Conservation (phyloP, 2,888 invertebrate genomes). For the Microchrysa polita region DNA sequence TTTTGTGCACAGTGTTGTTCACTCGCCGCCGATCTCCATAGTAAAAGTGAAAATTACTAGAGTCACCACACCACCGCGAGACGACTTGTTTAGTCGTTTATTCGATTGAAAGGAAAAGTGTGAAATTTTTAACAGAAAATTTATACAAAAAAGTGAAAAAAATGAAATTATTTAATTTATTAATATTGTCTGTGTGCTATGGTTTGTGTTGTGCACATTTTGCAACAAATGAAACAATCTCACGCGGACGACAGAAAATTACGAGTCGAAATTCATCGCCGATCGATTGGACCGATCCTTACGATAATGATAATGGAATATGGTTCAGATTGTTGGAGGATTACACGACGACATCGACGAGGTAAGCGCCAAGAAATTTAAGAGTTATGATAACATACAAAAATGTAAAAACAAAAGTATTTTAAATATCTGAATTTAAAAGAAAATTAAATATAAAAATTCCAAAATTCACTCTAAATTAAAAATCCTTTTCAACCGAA, state of each 20-base stretch:
- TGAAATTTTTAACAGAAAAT: conserved; percentile 18
- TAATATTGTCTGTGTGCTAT: conserved; percentile 15
- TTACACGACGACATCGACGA: conserved; percentile 67
- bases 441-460: neutral
- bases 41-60: no score
- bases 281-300: conserved; percentile 50
- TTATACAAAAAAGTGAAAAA: neutral
- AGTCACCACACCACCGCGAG: no score
- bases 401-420: neutral
- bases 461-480: no score
- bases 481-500: no score
- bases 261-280: conserved; percentile 34
- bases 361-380: conserved; percentile 59
- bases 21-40: no score
- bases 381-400: neutral
- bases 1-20: neutral
- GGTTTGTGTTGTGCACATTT: conserved; percentile 10
- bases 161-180: conserved; percentile 33
- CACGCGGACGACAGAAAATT: conserved; percentile 10
- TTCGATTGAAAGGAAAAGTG: neutral
- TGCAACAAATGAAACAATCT: conserved; percentile 28
- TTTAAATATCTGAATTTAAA: neutral
- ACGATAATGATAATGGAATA: conserved; percentile 62
- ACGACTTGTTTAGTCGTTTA: neutral
- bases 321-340: conserved; percentile 74